A percentile compares a stretch with the other conserved stretches of the same genome.
phyloP scores from a whole-genome alignment of 2,113 vertebrate species.

The Petrocephalus zakoni region DNA sequence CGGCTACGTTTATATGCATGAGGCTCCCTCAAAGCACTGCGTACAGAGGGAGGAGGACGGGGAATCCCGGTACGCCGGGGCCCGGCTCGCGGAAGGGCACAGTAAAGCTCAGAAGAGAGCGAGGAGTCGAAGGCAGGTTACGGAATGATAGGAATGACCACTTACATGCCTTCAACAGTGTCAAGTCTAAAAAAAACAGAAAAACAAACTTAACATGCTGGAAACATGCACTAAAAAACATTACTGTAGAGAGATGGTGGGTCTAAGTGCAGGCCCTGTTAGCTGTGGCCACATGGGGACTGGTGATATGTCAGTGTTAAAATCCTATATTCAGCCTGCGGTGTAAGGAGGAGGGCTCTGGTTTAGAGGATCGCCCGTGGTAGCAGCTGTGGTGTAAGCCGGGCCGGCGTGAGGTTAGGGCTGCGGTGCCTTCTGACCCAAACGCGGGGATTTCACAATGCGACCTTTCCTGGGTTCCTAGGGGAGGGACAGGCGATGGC shows the following conservation, averaged over 20 bases:
- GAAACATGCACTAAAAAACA: slow-evolving; percentile 63
- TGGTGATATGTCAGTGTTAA: slow-evolving; percentile 18
- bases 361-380: not conserved
- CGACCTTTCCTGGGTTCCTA: not conserved
- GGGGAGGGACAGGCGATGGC: not conserved
- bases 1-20: not conserved
- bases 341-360: not conserved
- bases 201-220: slow-evolving; percentile 76
- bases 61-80: not conserved
- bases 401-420: not conserved
- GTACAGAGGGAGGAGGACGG: not conserved
- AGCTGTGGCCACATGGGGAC: not conserved
- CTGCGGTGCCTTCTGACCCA: not conserved
- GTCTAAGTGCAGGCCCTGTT: not conserved
- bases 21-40: not conserved
- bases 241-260: not conserved
- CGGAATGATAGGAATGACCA: slow-evolving; percentile 68
- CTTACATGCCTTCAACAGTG: slow-evolving; percentile 93
- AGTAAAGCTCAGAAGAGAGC: not conserved
- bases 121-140: slow-evolving; percentile 33
- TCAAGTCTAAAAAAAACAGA: slow-evolving; percentile 84
- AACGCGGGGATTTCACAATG: not conserved
- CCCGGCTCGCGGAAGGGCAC: not conserved
- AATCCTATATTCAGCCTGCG: not conserved
- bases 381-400: not conserved